Evolutionary conservation across 2,888 invertebrate genomes (phyloP), one percentile per base, ranked within the genome.

Genomic region (Nineta flava): DNA sequence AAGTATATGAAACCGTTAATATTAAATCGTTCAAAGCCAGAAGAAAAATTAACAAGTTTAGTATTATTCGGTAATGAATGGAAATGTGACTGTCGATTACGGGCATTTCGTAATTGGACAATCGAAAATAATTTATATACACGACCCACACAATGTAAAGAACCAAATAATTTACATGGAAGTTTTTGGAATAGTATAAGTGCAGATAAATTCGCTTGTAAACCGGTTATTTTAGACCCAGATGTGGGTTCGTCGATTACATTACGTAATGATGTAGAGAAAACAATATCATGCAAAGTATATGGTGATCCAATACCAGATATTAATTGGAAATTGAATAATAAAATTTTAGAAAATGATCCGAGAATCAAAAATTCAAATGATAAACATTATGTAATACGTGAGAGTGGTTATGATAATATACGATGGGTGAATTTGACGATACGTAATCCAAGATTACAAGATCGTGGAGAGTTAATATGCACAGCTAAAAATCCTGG

Each of bases 71-170:
- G 81, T 53, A 93, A 93, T 62, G 85, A 84, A 0, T 93, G 92
- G 92, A 76, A 82, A 52, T 93, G 93, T 61, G 87, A 92, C 61
- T 93, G 93, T 60, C 78, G 81, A 54, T 68, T 93, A 49, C 80
- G 85, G 59, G 75, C 76, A 15, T 85, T 92, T 55, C 77, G 87
- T 44, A 81, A 86, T 59, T 87, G 83, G 76, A 77, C 80, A 12
- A 75, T 83, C 9, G 73, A 76, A 51, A 76, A 76, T 53, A 85
- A 85, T 48, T 69, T 91, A 15, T 83, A 87, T 58, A 82, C 85
- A 0, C 73, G 78, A 16, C 80, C 83, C 1, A 86, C 87, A 34
- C 74, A 77, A 32, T 87, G 88, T 61, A 69, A 72, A 5, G 79
- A 81, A 55, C 93, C 92, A 0, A 62, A 73, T 0, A 73, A 75